phyloP scores from a whole-genome alignment of 2,113 vertebrate genomes.

The Zootoca vivipara region DNA sequence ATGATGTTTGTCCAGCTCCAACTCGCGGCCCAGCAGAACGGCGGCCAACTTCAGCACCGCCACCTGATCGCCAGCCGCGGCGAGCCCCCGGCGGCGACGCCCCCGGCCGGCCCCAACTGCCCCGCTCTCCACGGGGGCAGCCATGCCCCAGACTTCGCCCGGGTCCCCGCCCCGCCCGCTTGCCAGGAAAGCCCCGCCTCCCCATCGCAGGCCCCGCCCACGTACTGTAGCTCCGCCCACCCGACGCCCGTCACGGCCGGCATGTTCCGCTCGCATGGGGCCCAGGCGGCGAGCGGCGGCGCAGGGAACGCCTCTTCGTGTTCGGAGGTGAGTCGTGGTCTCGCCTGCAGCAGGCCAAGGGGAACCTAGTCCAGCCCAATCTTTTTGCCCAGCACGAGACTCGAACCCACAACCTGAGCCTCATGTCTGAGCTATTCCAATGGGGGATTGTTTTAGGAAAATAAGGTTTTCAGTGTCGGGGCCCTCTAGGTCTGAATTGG shows the following conservation, averaged over 20 bases:
- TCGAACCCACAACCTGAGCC: too few relatives aligned
- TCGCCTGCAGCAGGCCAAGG: rapidly evolving
- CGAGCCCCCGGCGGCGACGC: constrained; percentile 23
- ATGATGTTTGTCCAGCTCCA: constrained; percentile 99
- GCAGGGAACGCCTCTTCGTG: constrained; percentile 80
- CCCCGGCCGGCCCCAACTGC: constrained; percentile 42
- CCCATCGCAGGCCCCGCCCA: constrained; percentile 64
- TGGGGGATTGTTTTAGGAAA: too few relatives aligned
- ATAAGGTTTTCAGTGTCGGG: too few relatives aligned
- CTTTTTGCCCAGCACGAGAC: too few relatives aligned
- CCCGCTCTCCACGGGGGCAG: constrained; percentile 54
- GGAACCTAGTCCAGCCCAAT: too few relatives aligned
- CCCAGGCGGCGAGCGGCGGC: constrained; percentile 66
- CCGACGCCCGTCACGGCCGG: constrained; percentile 82
- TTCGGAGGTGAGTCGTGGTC: constrained; percentile 81
- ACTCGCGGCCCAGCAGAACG: constrained; percentile 91
- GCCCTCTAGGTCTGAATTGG: too few relatives aligned
- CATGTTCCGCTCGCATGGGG: constrained; percentile 85
- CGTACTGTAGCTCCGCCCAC: constrained; percentile 80
- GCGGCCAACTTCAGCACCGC: constrained; percentile 86
- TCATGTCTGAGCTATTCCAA: too few relatives aligned
- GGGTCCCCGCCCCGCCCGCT: constrained; percentile 67
- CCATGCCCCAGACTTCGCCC: constrained; percentile 51
- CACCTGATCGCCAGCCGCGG: constrained; percentile 82
- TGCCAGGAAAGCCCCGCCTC: constrained; percentile 56